These are phyloP conservation scores for Aleiodes alternator DNA, from an alignment of 2,888 invertebrate genomes.

Conservation along the genomic window DNA sequence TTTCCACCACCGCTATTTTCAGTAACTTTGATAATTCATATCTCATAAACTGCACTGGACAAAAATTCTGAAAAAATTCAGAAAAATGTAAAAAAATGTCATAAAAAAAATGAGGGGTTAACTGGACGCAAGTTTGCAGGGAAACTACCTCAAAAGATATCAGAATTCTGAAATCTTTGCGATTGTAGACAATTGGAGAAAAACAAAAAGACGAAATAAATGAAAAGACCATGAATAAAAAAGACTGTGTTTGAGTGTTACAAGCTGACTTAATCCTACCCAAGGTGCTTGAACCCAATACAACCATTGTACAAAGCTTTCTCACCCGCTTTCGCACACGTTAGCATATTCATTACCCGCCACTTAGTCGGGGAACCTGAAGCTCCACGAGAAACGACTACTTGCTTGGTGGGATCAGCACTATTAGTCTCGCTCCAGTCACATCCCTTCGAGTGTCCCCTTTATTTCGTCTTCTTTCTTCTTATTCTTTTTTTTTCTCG, in stretches of 20 bases:
- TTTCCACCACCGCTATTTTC: too few species aligned
- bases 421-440: constrained; percentile 60
- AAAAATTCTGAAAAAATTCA: too few species aligned
- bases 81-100: too few species aligned
- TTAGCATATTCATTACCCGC: constrained; percentile 73
- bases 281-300: constrained; percentile 67
- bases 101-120: too few species aligned
- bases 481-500: neutral
- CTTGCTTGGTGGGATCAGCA: constrained; percentile 63
- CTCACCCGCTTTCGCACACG: constrained; percentile 68
- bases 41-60: too few species aligned
- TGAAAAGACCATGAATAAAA: neutral
- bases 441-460: constrained; percentile 19
- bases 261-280: constrained; percentile 47
- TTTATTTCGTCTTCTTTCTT: constrained; percentile 1
- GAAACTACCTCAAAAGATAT: too few species aligned
- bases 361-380: constrained; percentile 66
- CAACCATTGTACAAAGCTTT: constrained; percentile 68
- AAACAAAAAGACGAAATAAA: too few species aligned
- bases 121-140: too few species aligned
- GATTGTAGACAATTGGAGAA: too few species aligned
- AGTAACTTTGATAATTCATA: too few species aligned
- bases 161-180: too few species aligned
- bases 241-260: constrained; percentile 12
- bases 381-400: constrained; percentile 55